Evolutionary conservation across 2,797 vertebrate genomes (phyloP).

Genomic region (Lagorchestes hirsutus): DNA sequence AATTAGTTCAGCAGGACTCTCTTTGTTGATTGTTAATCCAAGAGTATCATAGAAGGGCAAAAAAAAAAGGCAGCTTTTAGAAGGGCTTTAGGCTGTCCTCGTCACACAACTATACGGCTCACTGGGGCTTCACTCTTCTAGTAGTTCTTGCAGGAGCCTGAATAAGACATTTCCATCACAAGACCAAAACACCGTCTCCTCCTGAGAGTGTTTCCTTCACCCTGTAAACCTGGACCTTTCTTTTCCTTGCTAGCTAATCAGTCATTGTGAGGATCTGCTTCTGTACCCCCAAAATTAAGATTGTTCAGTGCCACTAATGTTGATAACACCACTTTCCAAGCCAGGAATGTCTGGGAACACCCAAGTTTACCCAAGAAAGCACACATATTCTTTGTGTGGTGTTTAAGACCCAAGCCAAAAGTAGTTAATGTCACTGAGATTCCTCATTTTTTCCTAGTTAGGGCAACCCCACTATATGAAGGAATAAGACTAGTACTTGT

Average conservation of each 20-base stretch:
- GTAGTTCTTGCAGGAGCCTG: neutral
- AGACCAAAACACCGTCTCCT: neutral
- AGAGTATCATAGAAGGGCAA: neutral
- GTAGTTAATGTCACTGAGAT: neutral
- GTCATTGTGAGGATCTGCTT: neutral
- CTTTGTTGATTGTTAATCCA: constrained; percentile 26
- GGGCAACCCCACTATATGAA: neutral
- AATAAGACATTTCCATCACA: neutral
- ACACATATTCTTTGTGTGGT: neutral
- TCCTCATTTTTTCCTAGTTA: neutral
- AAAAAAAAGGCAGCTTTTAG: neutral
- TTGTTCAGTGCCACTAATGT: neutral
- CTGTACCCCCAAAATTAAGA: neutral
- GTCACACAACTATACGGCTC: neutral
- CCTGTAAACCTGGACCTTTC: neutral
- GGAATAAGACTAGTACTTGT: neutral
- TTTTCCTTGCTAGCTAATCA: neutral
- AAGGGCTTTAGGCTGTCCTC: neutral
- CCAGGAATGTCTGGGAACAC: neutral
- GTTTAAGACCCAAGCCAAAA: neutral
- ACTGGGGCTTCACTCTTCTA: neutral
- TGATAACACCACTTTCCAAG: neutral
- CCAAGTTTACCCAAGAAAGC: neutral
- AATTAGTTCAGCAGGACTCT: constrained; percentile 5
- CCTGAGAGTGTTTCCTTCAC: neutral